A percentile compares a stretch with the other conserved stretches of the same genome.
These are phyloP conservation scores for Diplolepis rosae DNA, from an alignment of 2,888 invertebrate species.

Conservation along the genomic window DNA sequence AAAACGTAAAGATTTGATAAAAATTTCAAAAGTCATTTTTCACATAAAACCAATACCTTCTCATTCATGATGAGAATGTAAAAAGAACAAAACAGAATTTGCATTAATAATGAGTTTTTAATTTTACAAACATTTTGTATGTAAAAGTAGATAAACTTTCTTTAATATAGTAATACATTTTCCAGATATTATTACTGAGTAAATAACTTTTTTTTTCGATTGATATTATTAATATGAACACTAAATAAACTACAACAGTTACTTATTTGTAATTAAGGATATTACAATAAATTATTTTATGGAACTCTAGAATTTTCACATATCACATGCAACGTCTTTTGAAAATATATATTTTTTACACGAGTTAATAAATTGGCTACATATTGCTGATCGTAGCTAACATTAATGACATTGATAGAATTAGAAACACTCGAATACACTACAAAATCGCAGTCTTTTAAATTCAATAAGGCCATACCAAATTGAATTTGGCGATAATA, in stretches of 20 bases:
- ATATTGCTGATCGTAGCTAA: conserved; percentile 41
- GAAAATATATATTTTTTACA: conserved; percentile 43
- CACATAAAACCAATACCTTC: too few species aligned
- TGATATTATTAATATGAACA: too few species aligned
- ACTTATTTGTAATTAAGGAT: background rate
- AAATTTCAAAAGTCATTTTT: too few species aligned
- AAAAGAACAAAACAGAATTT: too few species aligned
- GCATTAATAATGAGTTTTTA: too few species aligned
- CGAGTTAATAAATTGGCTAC: conserved; percentile 33
- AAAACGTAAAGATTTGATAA: too few species aligned
- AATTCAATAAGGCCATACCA: too few species aligned
- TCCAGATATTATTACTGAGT: too few species aligned
- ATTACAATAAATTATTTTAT: background rate
- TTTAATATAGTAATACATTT: too few species aligned
- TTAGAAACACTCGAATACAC: conserved; percentile 39
- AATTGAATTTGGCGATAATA: conserved; percentile 38
- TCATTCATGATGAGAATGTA: too few species aligned
- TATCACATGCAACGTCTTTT: conserved; percentile 40
- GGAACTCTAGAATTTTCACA: conserved; percentile 19
- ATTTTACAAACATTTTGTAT: background rate
- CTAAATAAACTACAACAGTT: background rate
- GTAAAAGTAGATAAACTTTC: background rate
- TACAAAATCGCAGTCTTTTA: too few species aligned
- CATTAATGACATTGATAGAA: conserved; percentile 32
- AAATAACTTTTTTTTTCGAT: too few species aligned